A percentile compares a stretch with the other conserved stretches of the same genome.
Evolutionary conservation across 2,797 vertebrate species (phyloP).

Genomic region (Numenius phaeopus): DNA sequence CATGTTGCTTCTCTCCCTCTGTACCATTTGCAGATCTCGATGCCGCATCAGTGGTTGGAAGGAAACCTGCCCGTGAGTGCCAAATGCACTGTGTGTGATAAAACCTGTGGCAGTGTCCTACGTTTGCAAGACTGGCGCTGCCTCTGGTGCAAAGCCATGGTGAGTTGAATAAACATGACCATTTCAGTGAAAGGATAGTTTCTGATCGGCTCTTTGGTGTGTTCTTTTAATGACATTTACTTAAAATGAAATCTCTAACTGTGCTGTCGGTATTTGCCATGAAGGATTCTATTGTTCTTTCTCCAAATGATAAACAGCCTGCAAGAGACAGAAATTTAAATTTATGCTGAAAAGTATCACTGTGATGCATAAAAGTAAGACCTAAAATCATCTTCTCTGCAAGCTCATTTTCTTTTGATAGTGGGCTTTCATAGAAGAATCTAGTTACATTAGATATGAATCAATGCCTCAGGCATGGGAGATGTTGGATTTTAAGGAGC

Average conservation of each 20-base stretch:
- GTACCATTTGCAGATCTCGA: slow-evolving; percentile 85
- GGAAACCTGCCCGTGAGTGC: slow-evolving; percentile 96
- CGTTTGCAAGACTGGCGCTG: slow-evolving; percentile 97
- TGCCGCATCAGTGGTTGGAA: slow-evolving; percentile 98
- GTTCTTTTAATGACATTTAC: background rate
- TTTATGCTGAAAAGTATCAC: background rate
- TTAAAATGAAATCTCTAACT: background rate
- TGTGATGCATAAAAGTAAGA: background rate
- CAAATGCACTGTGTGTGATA: slow-evolving; percentile 93
- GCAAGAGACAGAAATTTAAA: background rate
- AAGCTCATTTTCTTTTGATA: background rate
- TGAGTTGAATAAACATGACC: slow-evolving; percentile 69
- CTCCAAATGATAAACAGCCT: background rate
- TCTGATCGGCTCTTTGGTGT: background rate
- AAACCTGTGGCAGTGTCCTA: slow-evolving; percentile 94
- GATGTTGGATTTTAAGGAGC: background rate
- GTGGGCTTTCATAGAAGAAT: background rate
- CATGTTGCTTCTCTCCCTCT: background rate
- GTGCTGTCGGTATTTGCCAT: background rate
- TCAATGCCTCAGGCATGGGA: background rate
- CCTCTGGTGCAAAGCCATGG: slow-evolving; percentile 98
- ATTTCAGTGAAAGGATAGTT: background rate
- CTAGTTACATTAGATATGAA: background rate
- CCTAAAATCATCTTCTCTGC: background rate
- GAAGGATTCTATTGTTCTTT: background rate